Base-by-base conservation (phyloP, 2,888 invertebrate genomes). In the Apeira syringaria region DNA sequence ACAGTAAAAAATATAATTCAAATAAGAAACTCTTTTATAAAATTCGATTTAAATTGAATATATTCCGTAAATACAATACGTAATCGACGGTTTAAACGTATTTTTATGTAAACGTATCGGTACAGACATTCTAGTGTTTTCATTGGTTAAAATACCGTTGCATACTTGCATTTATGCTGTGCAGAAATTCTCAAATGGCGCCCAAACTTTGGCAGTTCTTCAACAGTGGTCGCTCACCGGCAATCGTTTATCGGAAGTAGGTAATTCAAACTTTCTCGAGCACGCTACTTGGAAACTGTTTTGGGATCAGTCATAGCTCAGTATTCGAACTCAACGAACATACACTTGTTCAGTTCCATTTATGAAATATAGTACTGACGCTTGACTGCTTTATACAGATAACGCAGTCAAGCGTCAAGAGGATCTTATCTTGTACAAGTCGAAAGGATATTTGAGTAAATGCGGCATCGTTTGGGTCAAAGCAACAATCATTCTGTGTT, bases 161-260 rank as follows among this genome's bases (percentile, higher is more conserved):
- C 29, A 6, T 6, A 7, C 17, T 12, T 34, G 32, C 38, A 36
- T 38, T 20, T 28, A 35, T 36, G 24, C 35, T 25, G 44, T 25
- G 42, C 31, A 44, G 51, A 47, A 47, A 47, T 45, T 42, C 20
- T 33, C 47, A 36, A 49, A 30, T 48, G 30, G 33, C 47, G 27
- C 50, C 43, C 39, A 48, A 56, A 56, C 39, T 56, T 56, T 5
- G 12, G 7, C 46, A 30, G 37, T 43, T 37, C 30, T 15, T 35
- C 20, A 38, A 34, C 38, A 34, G 29, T 34, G 44, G 38, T 46
- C 27, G 45, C 39, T 40, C 35, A 31, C 31, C 39, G 31, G 27
- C 43, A 42, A 40, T 42, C 52, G 38, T 34, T 41, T 38, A 46
- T 25, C 39, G 45, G 47, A 43, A 39, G 29, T 31, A 29, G 29